Base-by-base conservation (phyloP, 2,888 invertebrate species). In the Lordiphosa fenestrarum region DNA sequence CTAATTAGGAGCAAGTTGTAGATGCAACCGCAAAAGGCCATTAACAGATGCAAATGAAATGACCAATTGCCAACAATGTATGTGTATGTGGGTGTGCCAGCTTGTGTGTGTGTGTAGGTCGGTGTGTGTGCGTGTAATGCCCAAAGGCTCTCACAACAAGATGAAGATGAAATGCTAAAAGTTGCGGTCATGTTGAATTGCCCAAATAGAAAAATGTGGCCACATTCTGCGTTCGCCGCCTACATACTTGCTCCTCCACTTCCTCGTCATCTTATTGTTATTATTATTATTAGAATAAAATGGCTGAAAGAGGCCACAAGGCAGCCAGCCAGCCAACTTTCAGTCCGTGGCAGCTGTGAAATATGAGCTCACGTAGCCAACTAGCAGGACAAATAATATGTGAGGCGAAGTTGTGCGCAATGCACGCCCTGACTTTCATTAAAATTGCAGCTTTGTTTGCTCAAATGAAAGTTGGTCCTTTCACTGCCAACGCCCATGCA, bases 331-430 rank as follows among this genome's bases (percentile, higher is more conserved):
- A 42, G 42, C 25, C 30, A 30, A 30, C 30, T 30, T 30, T 33
- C 25, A 73, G 56, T 62, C 63, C 64, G 73, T 66, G 75, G 68
- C 75, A 78, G 68, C 60, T 76, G 80, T 75, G 66, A 80, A 53
- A 71, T 73, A 80, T 73, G 80, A 78, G 80, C 58, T 36, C 80
- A 75, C 75, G 75, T 75, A 47, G 47, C 40, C 39, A 41, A 50
- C 33, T 13, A 40, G 40, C 61, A 25, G 61, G 40, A 50, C 48
- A 40, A 9, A 44, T 59, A 59, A 61, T 48, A 53, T 40, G 53
- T 40, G 57, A 54, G 58, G 48, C 37, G 33, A 39, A 33, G 10
- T 44, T 44, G 19, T 44, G 25, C 44, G 30, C 44, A 44, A 13
- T 35, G 30, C 37, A 15, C 15, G 57, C 37, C 51, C 56, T 38